Percentiles rank a stretch among this genome's conserved stretches.
Conservation (phyloP, 2,797 vertebrate genomes). For the Iguana delicatissima region DNA sequence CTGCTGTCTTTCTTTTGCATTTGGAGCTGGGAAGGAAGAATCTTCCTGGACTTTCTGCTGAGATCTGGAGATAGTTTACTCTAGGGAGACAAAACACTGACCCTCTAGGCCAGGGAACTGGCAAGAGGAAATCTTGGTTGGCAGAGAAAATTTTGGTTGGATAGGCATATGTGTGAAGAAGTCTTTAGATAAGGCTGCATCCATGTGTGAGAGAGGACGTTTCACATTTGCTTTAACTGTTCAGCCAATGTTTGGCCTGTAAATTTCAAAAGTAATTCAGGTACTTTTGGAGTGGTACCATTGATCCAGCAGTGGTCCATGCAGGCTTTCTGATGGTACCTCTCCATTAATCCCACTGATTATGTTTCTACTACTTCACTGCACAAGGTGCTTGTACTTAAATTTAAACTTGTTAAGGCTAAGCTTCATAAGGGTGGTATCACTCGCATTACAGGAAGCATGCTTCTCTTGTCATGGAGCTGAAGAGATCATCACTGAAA, state of each 20-base stretch:
- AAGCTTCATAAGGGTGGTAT: background rate
- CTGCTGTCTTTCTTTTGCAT: background rate
- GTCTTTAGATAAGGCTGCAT: background rate
- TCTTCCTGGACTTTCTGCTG: background rate
- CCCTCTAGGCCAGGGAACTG: background rate
- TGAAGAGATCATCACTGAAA: background rate
- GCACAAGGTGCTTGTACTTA: fast-evolving
- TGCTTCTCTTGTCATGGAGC: background rate
- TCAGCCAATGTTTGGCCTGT: background rate
- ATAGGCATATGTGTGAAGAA: too few relatives aligned
- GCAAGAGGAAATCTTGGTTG: background rate
- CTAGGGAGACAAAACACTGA: background rate
- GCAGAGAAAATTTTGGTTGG: background rate
- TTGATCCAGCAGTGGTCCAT: too few relatives aligned
- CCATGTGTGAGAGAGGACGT: background rate
- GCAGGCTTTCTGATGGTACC: too few relatives aligned
- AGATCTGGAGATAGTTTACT: background rate
- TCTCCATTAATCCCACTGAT: background rate
- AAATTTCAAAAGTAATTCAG: background rate
- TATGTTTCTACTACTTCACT: background rate
- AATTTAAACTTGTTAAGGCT: background rate
- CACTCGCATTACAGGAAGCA: too few relatives aligned
- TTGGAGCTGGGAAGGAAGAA: background rate
- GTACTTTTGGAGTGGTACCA: background rate
- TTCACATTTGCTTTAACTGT: background rate